Percentiles rank a stretch among this genome's conserved stretches.
Conservation (phyloP, 2,888 invertebrate species). For the Amaurobius ferox region DNA sequence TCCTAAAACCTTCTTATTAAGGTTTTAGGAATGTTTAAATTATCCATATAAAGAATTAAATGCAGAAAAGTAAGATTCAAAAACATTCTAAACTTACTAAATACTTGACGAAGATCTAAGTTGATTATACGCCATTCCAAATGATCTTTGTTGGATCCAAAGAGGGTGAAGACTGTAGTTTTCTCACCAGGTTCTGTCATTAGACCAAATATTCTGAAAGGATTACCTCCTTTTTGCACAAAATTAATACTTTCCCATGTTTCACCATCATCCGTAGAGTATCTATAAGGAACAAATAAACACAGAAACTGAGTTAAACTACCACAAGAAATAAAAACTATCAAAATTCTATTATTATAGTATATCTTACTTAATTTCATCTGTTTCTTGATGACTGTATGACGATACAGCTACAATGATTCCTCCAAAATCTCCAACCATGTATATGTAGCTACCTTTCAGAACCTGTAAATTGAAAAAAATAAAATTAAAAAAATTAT, state of each 20-base stretch:
- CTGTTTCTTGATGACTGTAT: conserved; percentile 86
- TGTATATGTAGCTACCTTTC: conserved; percentile 89
- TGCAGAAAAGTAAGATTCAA: too few species aligned
- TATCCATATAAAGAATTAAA: too few species aligned
- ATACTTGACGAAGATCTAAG: conserved; percentile 81
- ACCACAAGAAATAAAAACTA: too few species aligned
- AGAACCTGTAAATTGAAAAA: conserved; percentile 79
- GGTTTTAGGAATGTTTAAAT: too few species aligned
- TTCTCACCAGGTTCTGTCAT: conserved; percentile 97
- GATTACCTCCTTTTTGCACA: conserved; percentile 80
- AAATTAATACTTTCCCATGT: conserved; percentile 86
- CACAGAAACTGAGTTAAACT: too few species aligned
- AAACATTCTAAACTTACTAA: conserved; percentile 79
- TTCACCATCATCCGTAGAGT: conserved; percentile 91
- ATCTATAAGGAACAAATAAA: conserved; percentile 77
- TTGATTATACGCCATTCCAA: conserved; percentile 94
- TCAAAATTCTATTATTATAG: neutral
- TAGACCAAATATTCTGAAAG: conserved; percentile 89
- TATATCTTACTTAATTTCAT: conserved; percentile 82
- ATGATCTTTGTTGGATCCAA: conserved; percentile 86
- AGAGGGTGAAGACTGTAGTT: conserved; percentile 93
- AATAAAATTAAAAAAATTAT: neutral
- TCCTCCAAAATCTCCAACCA: conserved; percentile 94
- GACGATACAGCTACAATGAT: conserved; percentile 90
- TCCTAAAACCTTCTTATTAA: too few species aligned